Evolutionary conservation across 2,888 invertebrate species (phyloP).

Genomic region (Xiphydria camelus): DNA sequence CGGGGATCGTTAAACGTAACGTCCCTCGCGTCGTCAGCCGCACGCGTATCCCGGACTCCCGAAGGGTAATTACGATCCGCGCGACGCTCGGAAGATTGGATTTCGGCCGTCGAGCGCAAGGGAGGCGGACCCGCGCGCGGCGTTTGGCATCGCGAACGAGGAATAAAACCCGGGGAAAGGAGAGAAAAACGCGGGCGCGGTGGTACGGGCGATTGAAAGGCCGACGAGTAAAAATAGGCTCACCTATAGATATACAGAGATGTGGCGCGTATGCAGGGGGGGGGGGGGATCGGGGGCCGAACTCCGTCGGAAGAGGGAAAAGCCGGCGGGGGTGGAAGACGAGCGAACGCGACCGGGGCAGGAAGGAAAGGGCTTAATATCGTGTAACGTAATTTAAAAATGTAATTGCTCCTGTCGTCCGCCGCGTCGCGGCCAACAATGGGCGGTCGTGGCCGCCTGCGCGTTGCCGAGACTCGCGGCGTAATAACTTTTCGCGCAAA

Average conservation of each 20-base stretch:
- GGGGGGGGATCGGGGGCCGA: background rate
- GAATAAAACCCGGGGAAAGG: slow-evolving; percentile 4
- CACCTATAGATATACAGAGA: too few relatives aligned
- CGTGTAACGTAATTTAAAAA: slow-evolving; percentile 56
- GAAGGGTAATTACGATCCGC: slow-evolving; percentile 9
- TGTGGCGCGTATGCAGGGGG: background rate
- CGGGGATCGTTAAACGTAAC: too few relatives aligned
- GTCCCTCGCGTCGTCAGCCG: too few relatives aligned
- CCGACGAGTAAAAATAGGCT: too few relatives aligned
- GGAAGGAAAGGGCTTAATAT: slow-evolving; percentile 50
- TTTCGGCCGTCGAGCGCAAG: background rate
- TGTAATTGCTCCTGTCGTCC: slow-evolving; percentile 56
- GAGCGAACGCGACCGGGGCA: slow-evolving; percentile 7
- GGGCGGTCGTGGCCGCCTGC: slow-evolving; percentile 24
- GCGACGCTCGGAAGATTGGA: slow-evolving; percentile 1
- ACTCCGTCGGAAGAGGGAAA: background rate
- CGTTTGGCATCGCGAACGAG: too few relatives aligned
- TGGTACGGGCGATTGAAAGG: too few relatives aligned
- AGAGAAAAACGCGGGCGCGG: background rate
- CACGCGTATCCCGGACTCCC: too few relatives aligned
- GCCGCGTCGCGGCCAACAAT: slow-evolving; percentile 32
- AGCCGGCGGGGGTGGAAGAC: background rate
- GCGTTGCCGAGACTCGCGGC: slow-evolving; percentile 40
- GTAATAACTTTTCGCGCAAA: slow-evolving; percentile 56
- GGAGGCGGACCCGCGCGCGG: background rate